phyloP scores from a whole-genome alignment of 2,888 invertebrate species.

The Ornithoptera priamus region DNA sequence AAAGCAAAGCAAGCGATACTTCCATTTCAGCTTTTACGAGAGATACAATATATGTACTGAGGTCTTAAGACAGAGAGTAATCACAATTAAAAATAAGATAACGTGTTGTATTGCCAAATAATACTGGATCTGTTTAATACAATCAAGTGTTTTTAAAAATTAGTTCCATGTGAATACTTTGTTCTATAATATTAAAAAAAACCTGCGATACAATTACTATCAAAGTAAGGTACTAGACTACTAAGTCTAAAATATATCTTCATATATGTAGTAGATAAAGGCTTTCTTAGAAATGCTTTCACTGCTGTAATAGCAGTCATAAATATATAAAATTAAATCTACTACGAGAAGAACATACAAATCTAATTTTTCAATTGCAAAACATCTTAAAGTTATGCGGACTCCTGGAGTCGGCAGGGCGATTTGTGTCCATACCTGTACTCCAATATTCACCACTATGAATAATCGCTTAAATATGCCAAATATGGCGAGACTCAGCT shows the following conservation, averaged over 20 bases:
- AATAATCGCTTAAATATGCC: slow-evolving; percentile 43
- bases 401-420: slow-evolving; percentile 18
- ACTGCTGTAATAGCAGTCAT: not conserved
- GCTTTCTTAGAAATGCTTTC: not conserved
- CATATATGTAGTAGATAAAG: not conserved
- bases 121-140: not conserved
- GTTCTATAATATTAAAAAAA: no score
- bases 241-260: no score
- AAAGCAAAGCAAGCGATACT: slow-evolving; percentile 36
- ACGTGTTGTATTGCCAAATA: not conserved
- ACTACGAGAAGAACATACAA: not conserved
- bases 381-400: slow-evolving; percentile 29
- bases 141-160: not conserved
- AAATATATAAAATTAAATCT: not conserved
- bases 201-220: no score
- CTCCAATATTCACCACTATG: slow-evolving; percentile 45
- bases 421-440: slow-evolving; percentile 53
- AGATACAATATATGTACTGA: slow-evolving; percentile 24
- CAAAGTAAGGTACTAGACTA: no score
- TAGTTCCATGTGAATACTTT: not conserved
- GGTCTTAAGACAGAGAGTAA: not conserved
- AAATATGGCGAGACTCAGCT: slow-evolving; percentile 43
- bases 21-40: slow-evolving; percentile 30
- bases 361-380: slow-evolving; percentile 11
- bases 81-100: not conserved